Base-by-base conservation (phyloP, 2,113 vertebrate genomes). In the Aldabrachelys gigantea region DNA sequence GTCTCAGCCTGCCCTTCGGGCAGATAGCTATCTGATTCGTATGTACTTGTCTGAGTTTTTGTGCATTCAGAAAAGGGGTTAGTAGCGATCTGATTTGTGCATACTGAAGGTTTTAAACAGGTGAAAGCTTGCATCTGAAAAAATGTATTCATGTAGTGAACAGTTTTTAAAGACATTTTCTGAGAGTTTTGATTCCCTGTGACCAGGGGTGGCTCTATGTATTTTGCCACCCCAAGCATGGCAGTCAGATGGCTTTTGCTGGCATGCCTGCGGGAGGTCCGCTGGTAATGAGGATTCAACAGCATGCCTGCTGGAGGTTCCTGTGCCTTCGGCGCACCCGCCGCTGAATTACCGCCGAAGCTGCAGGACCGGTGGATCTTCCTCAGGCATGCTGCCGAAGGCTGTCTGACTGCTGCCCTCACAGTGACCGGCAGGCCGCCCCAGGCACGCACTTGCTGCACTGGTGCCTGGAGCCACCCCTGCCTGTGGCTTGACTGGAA, bases 121-220 rank as follows among this genome's bases (percentile, higher is more conserved):
- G 0, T 12, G 49, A n/a, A 65, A 92, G 10, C 65, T 6, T 22
- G 9, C 27, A 35, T 93, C 52, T 86, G 10, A 10, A 78, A 72
- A 85, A 53, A 87, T n/a, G 16, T 1, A 0, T 72, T 92, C 31
- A 1, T 0, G 0, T 1, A 3, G 19, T 59, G 82, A 80, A 91
- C 59, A 62, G 1, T 80, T 90, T 92, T 31, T 85, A 50, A 72
- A 84, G 83, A 72, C 52, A 84, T 50, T 79, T 82, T 87, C 69
- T 76, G 82, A 83, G 49, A 31, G 21, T 75, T 75, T 41, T 41
- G 62, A 19, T 8, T 53, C 72, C 12, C 44, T 53, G 17, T 88
- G 85, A 49, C 24, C 47, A 47, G 47, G 47, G 47, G 47, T 47
- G 47, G 47, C 47, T 47, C 8, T 47, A 47, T 47, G 47, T 47